These are phyloP conservation scores for Peromyscus aztecus DNA, from an alignment of 2,797 vertebrate genomes.

Conservation along the genomic window DNA sequence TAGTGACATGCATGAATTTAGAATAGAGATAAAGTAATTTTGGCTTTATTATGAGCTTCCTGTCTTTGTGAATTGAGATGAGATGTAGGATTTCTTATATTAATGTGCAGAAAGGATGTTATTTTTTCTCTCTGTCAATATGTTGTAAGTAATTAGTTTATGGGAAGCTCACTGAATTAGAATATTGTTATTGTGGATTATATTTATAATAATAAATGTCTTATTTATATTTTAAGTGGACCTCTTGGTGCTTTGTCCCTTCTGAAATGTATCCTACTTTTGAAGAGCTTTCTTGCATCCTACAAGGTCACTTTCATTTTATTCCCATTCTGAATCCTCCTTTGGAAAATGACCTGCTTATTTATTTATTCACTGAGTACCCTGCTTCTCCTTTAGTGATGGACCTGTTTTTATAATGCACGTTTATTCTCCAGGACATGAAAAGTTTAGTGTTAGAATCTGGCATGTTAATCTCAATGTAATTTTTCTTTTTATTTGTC, in stretches of 20 bases:
- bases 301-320: slow-evolving; percentile 58
- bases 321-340: not conserved
- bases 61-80: not conserved
- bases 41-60: not conserved
- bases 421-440: slow-evolving; percentile 61
- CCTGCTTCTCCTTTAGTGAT: slow-evolving; percentile 1
- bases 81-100: not conserved
- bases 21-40: not conserved
- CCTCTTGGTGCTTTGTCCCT: not conserved
- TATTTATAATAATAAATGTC: not conserved
- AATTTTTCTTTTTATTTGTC: slow-evolving; percentile 78
- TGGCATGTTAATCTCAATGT: slow-evolving; percentile 69
- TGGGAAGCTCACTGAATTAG: not conserved
- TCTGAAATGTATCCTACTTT: not conserved
- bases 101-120: not conserved
- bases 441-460: slow-evolving; percentile 74
- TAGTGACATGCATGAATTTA: not conserved
- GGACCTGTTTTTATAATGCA: slow-evolving; percentile 51
- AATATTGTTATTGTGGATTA: not conserved
- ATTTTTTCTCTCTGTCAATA: not conserved
- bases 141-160: not conserved
- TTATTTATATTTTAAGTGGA: not conserved
- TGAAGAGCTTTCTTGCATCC: not conserved
- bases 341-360: slow-evolving; percentile 56
- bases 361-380: slow-evolving; percentile 55